Evolutionary conservation across 2,888 invertebrate species (phyloP).

Genomic region (Hartigia nigra): DNA sequence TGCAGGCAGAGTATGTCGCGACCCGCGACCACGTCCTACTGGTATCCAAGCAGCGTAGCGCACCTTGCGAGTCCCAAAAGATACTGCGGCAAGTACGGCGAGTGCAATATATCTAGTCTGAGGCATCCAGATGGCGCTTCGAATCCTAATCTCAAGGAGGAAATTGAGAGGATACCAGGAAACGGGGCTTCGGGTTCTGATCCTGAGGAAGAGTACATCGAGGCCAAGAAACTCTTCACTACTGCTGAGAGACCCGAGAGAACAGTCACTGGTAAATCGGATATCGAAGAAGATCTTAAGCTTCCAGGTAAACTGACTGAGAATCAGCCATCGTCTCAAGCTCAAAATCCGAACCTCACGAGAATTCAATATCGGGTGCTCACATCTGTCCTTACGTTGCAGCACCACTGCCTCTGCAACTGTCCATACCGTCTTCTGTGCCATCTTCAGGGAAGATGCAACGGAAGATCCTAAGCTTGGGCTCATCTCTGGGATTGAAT

Average conservation of each 20-base stretch:
- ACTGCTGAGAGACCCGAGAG: conserved; percentile 57
- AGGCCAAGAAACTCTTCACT: conserved; percentile 63
- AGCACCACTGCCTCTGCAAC: conserved; percentile 53
- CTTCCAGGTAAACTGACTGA: conserved; percentile 46
- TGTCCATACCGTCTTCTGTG: conserved; percentile 69
- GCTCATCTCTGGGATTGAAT: conserved; percentile 74
- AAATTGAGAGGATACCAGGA: conserved; percentile 72
- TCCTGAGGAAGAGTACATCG: conserved; percentile 67
- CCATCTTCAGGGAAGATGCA: conserved; percentile 75
- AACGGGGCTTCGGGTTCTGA: conserved; percentile 74
- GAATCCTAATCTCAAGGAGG: conserved; percentile 87
- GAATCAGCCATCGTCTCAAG: too few relatives aligned
- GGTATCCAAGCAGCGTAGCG: conserved; percentile 69
- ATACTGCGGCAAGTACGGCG: conserved; percentile 72
- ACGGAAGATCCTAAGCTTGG: conserved; percentile 72
- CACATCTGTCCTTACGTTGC: conserved; percentile 12
- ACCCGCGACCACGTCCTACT: conserved; percentile 76
- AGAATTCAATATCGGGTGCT: background rate
- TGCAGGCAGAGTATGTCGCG: conserved; percentile 78
- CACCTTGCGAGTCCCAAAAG: conserved; percentile 73
- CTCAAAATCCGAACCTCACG: background rate
- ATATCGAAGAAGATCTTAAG: conserved; percentile 61
- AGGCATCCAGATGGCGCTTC: conserved; percentile 94
- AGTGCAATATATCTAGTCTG: conserved; percentile 74
- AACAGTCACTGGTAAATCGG: conserved; percentile 64